A percentile compares a stretch with the other conserved stretches of the same genome.
phyloP scores from a whole-genome alignment of 2,113 vertebrate genomes.

The Crotalus tigris region DNA sequence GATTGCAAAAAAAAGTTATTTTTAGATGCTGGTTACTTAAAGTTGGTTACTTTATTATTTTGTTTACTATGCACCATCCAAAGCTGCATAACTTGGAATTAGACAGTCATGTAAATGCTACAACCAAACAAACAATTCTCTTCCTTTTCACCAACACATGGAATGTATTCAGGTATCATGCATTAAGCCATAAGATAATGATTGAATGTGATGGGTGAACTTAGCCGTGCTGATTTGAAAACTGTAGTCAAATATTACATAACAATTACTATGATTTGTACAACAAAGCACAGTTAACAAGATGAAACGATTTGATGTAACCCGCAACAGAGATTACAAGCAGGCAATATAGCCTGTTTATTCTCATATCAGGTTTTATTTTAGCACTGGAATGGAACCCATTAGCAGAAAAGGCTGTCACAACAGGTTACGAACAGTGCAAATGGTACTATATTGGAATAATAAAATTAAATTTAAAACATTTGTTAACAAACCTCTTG shows the following conservation, averaged over 20 bases:
- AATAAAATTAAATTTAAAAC: not conserved
- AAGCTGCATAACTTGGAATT: not conserved
- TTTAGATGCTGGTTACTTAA: not conserved
- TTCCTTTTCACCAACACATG: not conserved
- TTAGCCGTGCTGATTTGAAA: not conserved
- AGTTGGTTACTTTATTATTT: not conserved
- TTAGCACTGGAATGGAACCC: slow-evolving; percentile 58
- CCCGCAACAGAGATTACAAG: slow-evolving; percentile 39
- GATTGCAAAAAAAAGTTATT: not conserved
- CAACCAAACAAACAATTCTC: not conserved
- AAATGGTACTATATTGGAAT: not conserved
- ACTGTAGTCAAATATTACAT: not conserved
- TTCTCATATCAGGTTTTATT: slow-evolving; percentile 25
- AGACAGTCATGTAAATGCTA: not conserved
- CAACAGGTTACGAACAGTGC: slow-evolving; percentile 55
- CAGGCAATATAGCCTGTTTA: slow-evolving; percentile 27
- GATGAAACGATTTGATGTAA: slow-evolving; percentile 30
- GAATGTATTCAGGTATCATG: not conserved
- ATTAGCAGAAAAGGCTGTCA: slow-evolving; percentile 42
- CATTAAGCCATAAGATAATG: not conserved
- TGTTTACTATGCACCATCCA: not conserved
- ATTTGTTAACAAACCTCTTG: not conserved
- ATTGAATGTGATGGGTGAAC: not conserved
- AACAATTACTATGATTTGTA: not conserved
- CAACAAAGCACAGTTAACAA: not conserved